Conservation (phyloP, 2,797 vertebrate species). For the Antennarius maculatus region DNA sequence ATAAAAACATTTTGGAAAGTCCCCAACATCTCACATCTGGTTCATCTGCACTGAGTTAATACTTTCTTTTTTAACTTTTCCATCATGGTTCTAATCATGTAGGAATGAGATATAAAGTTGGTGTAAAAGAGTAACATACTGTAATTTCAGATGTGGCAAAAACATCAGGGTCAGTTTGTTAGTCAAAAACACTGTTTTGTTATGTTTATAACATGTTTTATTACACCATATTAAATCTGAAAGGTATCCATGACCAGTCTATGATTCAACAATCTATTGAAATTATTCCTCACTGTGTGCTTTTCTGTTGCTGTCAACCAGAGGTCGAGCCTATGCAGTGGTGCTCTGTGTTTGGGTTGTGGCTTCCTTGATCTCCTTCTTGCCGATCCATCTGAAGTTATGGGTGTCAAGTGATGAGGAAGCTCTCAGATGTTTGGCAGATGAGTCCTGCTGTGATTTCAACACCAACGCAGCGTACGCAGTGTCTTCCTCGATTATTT, state of each 20-base stretch:
- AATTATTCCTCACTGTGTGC: background rate
- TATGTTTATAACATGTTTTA: no score
- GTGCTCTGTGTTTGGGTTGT: conserved; percentile 91
- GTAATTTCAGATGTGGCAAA: no score
- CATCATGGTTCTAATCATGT: no score
- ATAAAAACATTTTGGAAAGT: no score
- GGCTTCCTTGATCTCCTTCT: conserved; percentile 93
- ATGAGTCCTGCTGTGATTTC: conserved; percentile 90
- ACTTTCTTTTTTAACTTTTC: no score
- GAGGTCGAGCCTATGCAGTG: conserved; percentile 87
- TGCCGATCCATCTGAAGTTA: conserved; percentile 93
- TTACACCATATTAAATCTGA: background rate
- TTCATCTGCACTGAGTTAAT: no score
- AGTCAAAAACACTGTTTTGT: no score
- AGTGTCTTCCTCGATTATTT: conserved; percentile 93
- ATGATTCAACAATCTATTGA: background rate
- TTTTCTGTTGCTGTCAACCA: conserved; percentile 77
- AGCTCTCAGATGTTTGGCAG: conserved; percentile 75
- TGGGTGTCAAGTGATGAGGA: conserved; percentile 74
- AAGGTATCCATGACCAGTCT: background rate
- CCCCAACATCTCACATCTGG: no score
- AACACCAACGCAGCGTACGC: conserved; percentile 90
- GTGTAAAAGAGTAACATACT: no score
- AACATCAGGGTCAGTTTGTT: no score
- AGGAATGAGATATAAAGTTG: no score